Evolutionary conservation across 2,888 invertebrate genomes (phyloP).

Genomic region (Tetragonisca angustula): DNA sequence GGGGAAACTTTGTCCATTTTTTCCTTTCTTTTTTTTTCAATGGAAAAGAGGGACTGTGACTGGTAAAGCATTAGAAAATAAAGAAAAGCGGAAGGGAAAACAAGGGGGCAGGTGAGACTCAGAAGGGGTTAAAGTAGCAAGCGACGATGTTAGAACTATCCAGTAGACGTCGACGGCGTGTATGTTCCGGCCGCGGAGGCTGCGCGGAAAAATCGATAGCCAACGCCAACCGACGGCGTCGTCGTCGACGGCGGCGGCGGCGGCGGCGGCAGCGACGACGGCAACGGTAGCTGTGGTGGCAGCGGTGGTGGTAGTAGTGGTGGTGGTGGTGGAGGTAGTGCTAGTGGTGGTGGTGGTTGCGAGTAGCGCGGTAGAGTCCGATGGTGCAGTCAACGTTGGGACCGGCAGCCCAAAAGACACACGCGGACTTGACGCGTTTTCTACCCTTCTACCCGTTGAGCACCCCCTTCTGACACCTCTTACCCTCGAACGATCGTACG

Average conservation of each 20-base stretch:
- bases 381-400: constrained; percentile 81
- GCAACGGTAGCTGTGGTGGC: constrained; percentile 38
- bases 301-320: constrained; percentile 28
- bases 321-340: constrained; percentile 31
- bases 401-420: constrained; percentile 80
- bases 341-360: constrained; percentile 62
- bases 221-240: constrained; percentile 67
- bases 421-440: constrained; percentile 69
- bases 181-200: constrained; percentile 80
- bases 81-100: constrained; percentile 7
- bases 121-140: constrained; percentile 50
- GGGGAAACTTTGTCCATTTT: constrained; percentile 8
- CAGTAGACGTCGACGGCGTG: constrained; percentile 66
- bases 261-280: constrained; percentile 2
- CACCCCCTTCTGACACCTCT: constrained; percentile 31
- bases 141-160: constrained; percentile 56
- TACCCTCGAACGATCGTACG: constrained; percentile 30
- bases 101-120: constrained; percentile 32
- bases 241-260: constrained; percentile 39
- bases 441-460: constrained; percentile 52
- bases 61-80: background rate
- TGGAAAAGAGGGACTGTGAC: background rate
- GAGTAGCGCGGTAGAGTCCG: constrained; percentile 77
- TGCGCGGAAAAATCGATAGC: constrained; percentile 83
- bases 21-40: background rate